A percentile compares a stretch with the other conserved stretches of the same genome.
phyloP scores from a whole-genome alignment of 2,888 invertebrate genomes.

The Cremastobaeus sp. region DNA sequence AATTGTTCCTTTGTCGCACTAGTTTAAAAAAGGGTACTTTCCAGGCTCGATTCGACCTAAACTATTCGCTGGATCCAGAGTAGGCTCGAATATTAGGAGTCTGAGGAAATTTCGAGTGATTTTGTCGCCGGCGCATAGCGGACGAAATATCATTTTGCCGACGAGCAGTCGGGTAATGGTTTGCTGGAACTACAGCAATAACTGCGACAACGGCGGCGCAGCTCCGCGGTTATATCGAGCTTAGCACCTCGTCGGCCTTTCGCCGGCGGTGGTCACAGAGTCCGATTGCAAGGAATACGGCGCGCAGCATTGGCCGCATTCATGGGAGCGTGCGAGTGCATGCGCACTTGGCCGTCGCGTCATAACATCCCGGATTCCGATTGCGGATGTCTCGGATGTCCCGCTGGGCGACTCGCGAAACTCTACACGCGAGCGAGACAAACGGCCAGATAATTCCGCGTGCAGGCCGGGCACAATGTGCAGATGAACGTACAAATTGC shows the following conservation, averaged over 20 bases:
- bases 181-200: too few relatives aligned
- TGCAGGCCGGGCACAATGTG: constrained; percentile 4
- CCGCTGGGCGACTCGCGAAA: constrained; percentile 24
- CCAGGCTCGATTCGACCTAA: too few relatives aligned
- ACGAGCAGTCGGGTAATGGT: too few relatives aligned
- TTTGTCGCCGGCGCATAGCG: too few relatives aligned
- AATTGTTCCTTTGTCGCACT: too few relatives aligned
- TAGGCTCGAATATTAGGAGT: too few relatives aligned
- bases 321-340: constrained; percentile 6
- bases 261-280: constrained; percentile 24
- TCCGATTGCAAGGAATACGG: constrained; percentile 25
- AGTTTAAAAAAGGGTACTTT: too few relatives aligned
- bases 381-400: constrained; percentile 38
- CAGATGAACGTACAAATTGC: constrained; percentile 14
- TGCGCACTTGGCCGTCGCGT: constrained; percentile 14
- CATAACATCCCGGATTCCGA: constrained; percentile 30
- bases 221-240: constrained; percentile 24
- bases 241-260: constrained; percentile 27
- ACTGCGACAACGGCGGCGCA: neutral
- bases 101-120: too few relatives aligned
- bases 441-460: neutral
- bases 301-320: constrained; percentile 18
- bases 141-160: too few relatives aligned
- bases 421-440: constrained; percentile 17
- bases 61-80: too few relatives aligned